phyloP scores from a whole-genome alignment of 1,140 invertebrate species.

The Panulirus ornatus region DNA sequence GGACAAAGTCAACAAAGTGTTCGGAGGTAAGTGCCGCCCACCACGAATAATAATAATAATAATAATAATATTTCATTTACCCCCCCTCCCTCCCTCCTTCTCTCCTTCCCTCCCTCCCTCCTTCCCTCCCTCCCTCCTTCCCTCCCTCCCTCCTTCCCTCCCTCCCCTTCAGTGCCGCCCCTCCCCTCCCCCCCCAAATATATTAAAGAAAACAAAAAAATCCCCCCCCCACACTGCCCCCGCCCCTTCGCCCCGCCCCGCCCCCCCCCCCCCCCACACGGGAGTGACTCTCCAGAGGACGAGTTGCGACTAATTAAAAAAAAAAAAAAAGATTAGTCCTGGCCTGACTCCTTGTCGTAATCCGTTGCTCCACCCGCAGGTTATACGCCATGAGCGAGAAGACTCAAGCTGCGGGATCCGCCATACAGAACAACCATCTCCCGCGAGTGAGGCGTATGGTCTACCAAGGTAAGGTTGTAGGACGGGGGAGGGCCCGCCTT shows the following conservation, averaged over 20 bases:
- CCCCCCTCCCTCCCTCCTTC: not conserved
- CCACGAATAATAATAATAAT: no score
- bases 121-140: no score
- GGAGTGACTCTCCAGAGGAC: not conserved
- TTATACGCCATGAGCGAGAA: conserved; percentile 25
- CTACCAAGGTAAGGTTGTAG: conserved; percentile 52
- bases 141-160: not conserved
- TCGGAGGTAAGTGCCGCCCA: conserved; percentile 33
- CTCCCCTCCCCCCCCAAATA: not conserved
- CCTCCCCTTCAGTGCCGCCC: not conserved
- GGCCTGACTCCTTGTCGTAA: conserved; percentile 21
- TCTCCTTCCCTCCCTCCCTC: not conserved
- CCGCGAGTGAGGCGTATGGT: conserved; percentile 14
- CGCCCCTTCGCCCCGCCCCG: not conserved
- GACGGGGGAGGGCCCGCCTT: no score
- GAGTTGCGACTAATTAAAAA: not conserved
- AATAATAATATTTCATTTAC: not conserved
- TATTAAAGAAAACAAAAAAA: not conserved
- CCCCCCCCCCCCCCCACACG: not conserved
- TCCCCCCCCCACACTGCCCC: not conserved
- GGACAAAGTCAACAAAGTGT: conserved; percentile 42
- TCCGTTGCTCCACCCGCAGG: conserved; percentile 34
- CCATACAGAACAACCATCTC: conserved; percentile 44
- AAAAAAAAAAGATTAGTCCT: no score
- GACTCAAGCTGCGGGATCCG: not conserved